Percentiles rank a stretch among this genome's conserved stretches.
phyloP scores from a whole-genome alignment of 2,797 vertebrate genomes.

The Notamacropus eugenii region DNA sequence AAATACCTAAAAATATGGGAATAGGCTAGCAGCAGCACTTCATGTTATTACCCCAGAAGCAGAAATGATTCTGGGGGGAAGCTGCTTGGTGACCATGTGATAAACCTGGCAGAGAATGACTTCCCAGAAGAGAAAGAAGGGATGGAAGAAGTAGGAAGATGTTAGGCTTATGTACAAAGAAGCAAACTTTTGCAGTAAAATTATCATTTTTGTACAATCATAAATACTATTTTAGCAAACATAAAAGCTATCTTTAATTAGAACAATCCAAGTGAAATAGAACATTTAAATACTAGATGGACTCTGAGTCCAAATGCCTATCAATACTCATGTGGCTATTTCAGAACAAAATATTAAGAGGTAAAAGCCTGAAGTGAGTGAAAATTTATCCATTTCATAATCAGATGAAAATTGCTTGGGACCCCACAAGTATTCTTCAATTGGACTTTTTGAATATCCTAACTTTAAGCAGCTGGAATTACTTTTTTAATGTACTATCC shows the following conservation, averaged over 20 bases:
- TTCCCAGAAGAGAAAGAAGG: background rate
- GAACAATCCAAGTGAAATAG: background rate
- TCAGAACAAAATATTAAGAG: conserved; percentile 60
- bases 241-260: conserved; percentile 33
- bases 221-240: conserved; percentile 38
- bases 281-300: background rate
- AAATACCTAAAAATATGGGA: background rate
- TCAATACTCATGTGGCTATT: conserved; percentile 60
- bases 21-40: background rate
- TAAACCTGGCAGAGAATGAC: background rate
- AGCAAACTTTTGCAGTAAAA: background rate
- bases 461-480: conserved; percentile 76
- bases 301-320: conserved; percentile 27
- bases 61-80: background rate
- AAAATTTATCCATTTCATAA: conserved; percentile 67
- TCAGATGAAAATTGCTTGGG: conserved; percentile 72
- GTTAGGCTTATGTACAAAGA: background rate
- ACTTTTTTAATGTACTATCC: conserved; percentile 66
- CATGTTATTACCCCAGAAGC: background rate
- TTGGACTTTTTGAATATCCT: conserved; percentile 68
- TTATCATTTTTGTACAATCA: conserved; percentile 24
- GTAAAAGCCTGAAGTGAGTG: conserved; percentile 37
- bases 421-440: conserved; percentile 59
- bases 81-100: background rate
- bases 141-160: background rate